Percentiles rank a stretch among this genome's conserved stretches.
phyloP scores from a whole-genome alignment of 2,797 vertebrate genomes.

The Emys orbicularis region DNA sequence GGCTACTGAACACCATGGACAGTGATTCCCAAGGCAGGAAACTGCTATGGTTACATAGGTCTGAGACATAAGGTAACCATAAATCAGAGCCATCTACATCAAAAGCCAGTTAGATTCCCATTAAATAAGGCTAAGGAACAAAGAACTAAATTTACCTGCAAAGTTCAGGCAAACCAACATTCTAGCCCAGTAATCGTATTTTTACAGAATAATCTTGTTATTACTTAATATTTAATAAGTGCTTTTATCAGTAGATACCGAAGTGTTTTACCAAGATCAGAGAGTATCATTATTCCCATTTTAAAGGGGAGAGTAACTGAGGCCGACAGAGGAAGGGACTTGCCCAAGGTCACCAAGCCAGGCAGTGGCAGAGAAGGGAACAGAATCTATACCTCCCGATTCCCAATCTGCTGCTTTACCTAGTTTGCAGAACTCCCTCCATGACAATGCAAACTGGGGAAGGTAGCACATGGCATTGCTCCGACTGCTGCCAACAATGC shows the following conservation, averaged over 20 bases:
- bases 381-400: background rate
- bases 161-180: background rate
- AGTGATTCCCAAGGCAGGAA: background rate
- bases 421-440: background rate
- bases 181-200: background rate
- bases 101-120: background rate
- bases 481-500: background rate
- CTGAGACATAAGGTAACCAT: background rate
- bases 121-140: background rate
- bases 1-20: background rate
- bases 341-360: background rate
- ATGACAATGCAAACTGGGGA: background rate
- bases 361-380: background rate
- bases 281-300: background rate
- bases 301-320: background rate
- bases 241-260: background rate
- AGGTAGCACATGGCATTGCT: fast-evolving
- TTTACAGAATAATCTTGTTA: too few species aligned
- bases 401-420: background rate
- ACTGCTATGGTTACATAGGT: background rate
- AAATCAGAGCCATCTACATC: background rate
- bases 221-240: background rate
- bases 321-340: background rate
- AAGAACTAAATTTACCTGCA: background rate
- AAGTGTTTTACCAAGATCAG: background rate